Base-by-base conservation (phyloP, 1,140 invertebrate genomes). In the Ostrea edulis region DNA sequence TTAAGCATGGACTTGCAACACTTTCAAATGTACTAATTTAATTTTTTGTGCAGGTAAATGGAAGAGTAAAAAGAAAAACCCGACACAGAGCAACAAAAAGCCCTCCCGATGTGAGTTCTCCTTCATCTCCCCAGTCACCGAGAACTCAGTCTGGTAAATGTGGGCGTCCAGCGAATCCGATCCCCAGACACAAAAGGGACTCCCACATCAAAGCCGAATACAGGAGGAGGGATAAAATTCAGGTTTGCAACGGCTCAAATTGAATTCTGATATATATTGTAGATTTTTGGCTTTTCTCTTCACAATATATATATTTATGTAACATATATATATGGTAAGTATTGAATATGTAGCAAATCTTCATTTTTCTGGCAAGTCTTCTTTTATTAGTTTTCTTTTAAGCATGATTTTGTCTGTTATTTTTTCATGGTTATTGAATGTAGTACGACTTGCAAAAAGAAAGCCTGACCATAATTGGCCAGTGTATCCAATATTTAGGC, bases 141-240 rank as follows among this genome's bases (percentile, higher is more conserved):
- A 65, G 83, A 54, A 53, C 58, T n/a, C n/a, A n/a, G n/a, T n/a
- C n/a, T 5, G 82, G 65, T 54, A 94, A 93, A 87, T 93, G 92
- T 88, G 92, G 93, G 0, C 86, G 93, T 51, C 93, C 92, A 4
- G 87, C 91, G 3, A 94, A 94, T 83, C 93, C 93, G 2, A 90
- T 94, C 12, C 94, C 94, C 0, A 87, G 94, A 22, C 94, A 95
- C 90, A 95, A 96, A 84, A 91, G 96, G 82, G 95, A 96, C 12
- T 95, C 98, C n/a, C 99, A 99, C 95, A 98, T 99, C 91, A 98
- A 99, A 95, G 98, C 99, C 0, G 99, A 99, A 94, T 98, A 99
- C 95, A 99, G 99, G 94, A 96, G 99, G 53, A 96, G 98, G 68
- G 98, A 98, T 93, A 99, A 99, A 94, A 99, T 99, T 91, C 99